Percentiles rank a stretch among this genome's conserved stretches.
phyloP scores from a whole-genome alignment of 2,888 invertebrate genomes.

The Perizoma flavofasciatum region DNA sequence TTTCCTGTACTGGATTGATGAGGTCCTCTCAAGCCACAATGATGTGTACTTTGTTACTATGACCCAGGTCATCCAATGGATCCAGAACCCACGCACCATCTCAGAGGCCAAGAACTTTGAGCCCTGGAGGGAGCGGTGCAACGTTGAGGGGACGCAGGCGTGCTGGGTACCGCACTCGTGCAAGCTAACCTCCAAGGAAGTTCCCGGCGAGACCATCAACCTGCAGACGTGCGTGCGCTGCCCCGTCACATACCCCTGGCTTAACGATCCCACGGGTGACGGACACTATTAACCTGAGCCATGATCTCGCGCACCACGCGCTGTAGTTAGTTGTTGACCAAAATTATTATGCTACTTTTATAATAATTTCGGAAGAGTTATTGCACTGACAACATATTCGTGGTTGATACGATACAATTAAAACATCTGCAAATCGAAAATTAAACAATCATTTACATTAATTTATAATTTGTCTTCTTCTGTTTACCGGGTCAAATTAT shows the following conservation, averaged over 20 bases:
- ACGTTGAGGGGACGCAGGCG: constrained; percentile 91
- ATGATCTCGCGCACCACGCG: constrained; percentile 76
- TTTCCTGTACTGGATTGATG: constrained; percentile 97
- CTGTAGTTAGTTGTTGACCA: constrained; percentile 69
- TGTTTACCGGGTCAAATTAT: constrained; percentile 6
- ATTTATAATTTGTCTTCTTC: constrained; percentile 24
- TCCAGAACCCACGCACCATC: constrained; percentile 94
- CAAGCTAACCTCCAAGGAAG: constrained; percentile 95
- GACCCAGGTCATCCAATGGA: constrained; percentile 98
- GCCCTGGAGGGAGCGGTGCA: constrained; percentile 97
- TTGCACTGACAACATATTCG: constrained; percentile 71
- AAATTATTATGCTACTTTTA: constrained; percentile 40
- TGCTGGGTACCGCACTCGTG: constrained; percentile 96
- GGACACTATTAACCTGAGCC: constrained; percentile 89
- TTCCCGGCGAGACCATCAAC: constrained; percentile 97
- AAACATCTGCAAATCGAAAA: constrained; percentile 31
- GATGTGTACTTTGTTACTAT: constrained; percentile 97
- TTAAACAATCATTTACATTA: constrained; percentile 22
- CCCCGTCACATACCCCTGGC: constrained; percentile 97
- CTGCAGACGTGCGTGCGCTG: constrained; percentile 96
- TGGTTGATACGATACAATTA: constrained; percentile 40
- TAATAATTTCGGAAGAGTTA: constrained; percentile 65
- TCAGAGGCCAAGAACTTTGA: constrained; percentile 95
- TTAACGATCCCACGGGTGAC: constrained; percentile 95
- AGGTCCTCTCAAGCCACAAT: constrained; percentile 91